Conservation (phyloP, 2,888 invertebrate species). For the Phragmatobia fuliginosa region DNA sequence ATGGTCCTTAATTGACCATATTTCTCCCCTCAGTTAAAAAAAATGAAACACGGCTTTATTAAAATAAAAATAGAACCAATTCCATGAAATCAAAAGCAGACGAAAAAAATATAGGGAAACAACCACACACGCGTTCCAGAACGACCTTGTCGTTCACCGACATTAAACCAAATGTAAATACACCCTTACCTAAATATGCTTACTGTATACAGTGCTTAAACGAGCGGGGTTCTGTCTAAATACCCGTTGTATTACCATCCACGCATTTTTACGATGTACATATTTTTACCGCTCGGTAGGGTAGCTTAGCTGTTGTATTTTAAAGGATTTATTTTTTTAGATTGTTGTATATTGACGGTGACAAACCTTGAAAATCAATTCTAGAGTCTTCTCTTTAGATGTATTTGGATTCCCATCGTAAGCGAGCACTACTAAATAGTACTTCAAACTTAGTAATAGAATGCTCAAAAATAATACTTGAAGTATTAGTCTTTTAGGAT, state of each 20-base stretch:
- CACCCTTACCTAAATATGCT: constrained; percentile 14
- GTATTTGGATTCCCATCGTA: no score
- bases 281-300: constrained; percentile 16
- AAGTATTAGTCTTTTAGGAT: neutral
- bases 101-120: neutral
- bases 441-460: neutral
- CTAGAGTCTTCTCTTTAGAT: neutral
- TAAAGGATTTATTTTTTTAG: constrained; percentile 5
- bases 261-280: constrained; percentile 22
- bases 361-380: neutral
- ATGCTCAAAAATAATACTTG: neutral
- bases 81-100: neutral
- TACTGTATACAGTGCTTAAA: constrained; percentile 8
- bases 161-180: constrained; percentile 8
- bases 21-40: no score
- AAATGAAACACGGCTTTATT: no score
- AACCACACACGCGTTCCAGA: neutral
- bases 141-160: neutral
- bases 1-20: no score
- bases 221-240: constrained; percentile 22
- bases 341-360: constrained; percentile 7
- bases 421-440: neutral
- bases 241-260: constrained; percentile 29
- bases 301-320: constrained; percentile 8
- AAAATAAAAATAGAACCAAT: no score